phyloP scores from a whole-genome alignment of 2,113 vertebrate genomes.

The Mirounga angustirostris region DNA sequence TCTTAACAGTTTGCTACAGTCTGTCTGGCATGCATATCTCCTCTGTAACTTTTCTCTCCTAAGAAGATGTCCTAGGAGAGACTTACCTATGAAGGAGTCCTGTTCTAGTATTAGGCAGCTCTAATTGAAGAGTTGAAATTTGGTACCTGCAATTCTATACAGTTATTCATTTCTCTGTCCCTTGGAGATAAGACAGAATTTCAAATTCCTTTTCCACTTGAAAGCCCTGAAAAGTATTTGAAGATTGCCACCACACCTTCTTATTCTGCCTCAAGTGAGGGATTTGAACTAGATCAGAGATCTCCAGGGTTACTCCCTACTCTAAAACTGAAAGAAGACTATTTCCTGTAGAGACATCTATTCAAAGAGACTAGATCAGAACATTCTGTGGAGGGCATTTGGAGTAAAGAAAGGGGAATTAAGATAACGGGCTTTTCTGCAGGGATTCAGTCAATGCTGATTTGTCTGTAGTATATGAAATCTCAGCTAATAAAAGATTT shows the following conservation, averaged over 20 bases:
- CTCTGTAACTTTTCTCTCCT: neutral
- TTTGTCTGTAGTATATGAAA: neutral
- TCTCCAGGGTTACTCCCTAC: neutral
- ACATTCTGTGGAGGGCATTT: neutral
- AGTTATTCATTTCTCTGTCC: neutral
- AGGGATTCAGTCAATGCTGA: neutral
- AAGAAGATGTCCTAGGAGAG: neutral
- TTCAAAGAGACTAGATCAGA: neutral
- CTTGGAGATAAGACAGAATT: neutral
- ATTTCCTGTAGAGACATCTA: neutral
- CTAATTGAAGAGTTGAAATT: neutral
- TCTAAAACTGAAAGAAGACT: constrained; percentile 28
- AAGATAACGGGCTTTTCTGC: neutral
- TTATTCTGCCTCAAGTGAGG: neutral
- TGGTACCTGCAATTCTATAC: neutral
- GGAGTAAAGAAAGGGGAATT: neutral
- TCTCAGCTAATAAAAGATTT: neutral
- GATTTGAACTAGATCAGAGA: neutral
- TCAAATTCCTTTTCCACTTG: neutral
- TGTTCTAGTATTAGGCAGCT: neutral
- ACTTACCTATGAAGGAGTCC: neutral
- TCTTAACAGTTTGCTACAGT: neutral
- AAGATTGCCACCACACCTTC: neutral
- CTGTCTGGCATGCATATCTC: neutral
- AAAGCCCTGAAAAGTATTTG: constrained; percentile 32